phyloP scores from a whole-genome alignment of 2,888 invertebrate genomes.

The Hololepta plana region DNA sequence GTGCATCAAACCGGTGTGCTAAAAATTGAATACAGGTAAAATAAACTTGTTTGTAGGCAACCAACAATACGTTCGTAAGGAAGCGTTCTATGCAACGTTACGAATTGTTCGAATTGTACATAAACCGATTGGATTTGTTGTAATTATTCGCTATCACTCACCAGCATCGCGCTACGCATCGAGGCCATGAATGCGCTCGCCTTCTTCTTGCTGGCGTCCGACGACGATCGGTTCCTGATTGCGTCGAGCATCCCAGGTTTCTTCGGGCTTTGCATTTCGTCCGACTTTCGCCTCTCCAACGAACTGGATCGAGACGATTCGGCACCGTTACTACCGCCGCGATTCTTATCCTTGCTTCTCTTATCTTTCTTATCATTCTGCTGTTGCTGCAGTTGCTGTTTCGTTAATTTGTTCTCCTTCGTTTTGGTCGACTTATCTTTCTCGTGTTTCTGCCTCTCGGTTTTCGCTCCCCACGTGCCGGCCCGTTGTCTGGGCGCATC shows the following conservation, averaged over 20 bases:
- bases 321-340: constrained; percentile 12
- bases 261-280: constrained; percentile 22
- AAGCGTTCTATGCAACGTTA: too few relatives aligned
- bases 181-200: constrained; percentile 62
- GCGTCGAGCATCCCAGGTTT: constrained; percentile 63
- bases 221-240: constrained; percentile 58
- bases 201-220: constrained; percentile 46
- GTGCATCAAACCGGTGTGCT: constrained; percentile 34
- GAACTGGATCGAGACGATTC: constrained; percentile 25
- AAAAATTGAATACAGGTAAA: too few relatives aligned
- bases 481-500: constrained; percentile 43
- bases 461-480: constrained; percentile 38
- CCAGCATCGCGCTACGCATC: constrained; percentile 70
- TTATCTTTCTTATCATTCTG: constrained; percentile 11
- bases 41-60: too few relatives aligned
- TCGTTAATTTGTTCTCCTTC: constrained; percentile 13
- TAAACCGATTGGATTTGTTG: too few relatives aligned
- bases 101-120: too few relatives aligned
- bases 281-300: constrained; percentile 23
- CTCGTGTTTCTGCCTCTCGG: constrained; percentile 13
- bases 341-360: constrained; percentile 18
- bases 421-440: constrained; percentile 12
- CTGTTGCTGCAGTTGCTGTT: constrained; percentile 15
- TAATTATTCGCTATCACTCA: too few relatives aligned
- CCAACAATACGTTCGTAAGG: too few relatives aligned